Evolutionary conservation across 1,140 invertebrate genomes (phyloP), one percentile per base, ranked within the genome.

Genomic region (Procambarus virginalis): DNA sequence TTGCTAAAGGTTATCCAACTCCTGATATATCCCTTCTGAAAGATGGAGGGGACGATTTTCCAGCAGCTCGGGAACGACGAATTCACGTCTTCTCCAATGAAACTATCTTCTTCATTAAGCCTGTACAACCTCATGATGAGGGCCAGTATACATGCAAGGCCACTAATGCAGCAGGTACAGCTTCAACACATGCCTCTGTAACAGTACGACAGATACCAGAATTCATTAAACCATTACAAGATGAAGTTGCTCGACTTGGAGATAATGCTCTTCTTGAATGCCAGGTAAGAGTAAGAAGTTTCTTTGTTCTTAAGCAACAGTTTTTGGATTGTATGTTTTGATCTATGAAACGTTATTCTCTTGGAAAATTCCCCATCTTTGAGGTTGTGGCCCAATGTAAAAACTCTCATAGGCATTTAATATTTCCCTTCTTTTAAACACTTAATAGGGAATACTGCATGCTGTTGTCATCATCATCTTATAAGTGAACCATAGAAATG

Each of bases 111-210:
- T 97, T 98, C 93, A 99, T 99, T 91, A 95, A 97, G 10, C 96
- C 98, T 94, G 97, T 98, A 9, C 98, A 98, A 94, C 95, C 96
- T 0, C 95, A 95, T 64, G 98, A 99, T 93, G 96, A 96, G 93
- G 98, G 98, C 2, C 95, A 98, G 3, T 99, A 99, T 93, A 98
- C 97, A 55, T 99, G 98, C 94, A 98, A 96, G 8, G 98, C 98
- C 0, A 95, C 96, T 92, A 99, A 99, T 94, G 94, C 96, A 22
- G 98, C 98, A 22, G 95, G 95, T 0, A 94, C 94, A 68, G 98
- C 98, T 2, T 95, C 95, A 75, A 96, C 97, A 2, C 99, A 98
- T 95, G 97, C 97, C 0, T 97, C 96, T n/a, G 94, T 99, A 2
- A 96, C 96, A 91, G 97, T 99, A 55, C 95, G 78, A 10, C 85